Base-by-base conservation (phyloP, 2,113 vertebrate species). In the Lasiurus borealis region DNA sequence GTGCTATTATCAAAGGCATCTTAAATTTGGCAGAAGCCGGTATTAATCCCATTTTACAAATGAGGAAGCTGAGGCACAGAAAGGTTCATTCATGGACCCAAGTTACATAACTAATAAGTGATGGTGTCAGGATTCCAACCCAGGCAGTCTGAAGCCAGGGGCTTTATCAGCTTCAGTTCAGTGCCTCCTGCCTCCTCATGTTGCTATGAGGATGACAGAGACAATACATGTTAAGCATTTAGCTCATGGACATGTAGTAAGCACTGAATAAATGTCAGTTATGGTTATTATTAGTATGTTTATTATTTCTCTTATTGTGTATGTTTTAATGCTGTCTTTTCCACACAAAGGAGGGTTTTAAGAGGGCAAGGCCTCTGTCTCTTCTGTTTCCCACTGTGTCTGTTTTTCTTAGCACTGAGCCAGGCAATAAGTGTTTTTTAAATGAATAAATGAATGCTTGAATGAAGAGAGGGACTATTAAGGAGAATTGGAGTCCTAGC, bases 361-460 rank as follows among this genome's bases (percentile, higher is more conserved):
- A 44, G 44, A 95, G 31, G 40, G 34, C 73, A 83, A 82, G 66
- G 18, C 68, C 78, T 52, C 80, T 92, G 66, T 90, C 72, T 90
- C 36, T 85, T 93, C 29, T 72, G 31, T 59, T 80, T 95, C 31
- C 89, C 40, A 64, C 40, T 80, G 18, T 78, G 44, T 87, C 71
- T 88, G 18, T 73, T 88, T 76, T 73, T 88, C 83, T 91, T 89
- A 90, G 50, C 59, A 46, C 36, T 64, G 34, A 81, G n/a, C 23
- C 46, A 34, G 71, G 31, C 80, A 73, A n/a, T 90, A 59, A 83
- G 11, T 91, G 27, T 68, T 80, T 90, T 85, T 81, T 89, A 48
- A 93, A 52, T 94, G 82, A 80, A 75, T 59, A 86, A 96, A 73
- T 94, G 82, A 96, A 95, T 96, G 48, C 76, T 94, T 95, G 91